phyloP scores from a whole-genome alignment of 2,113 vertebrate genomes.

The Regulus satrapa region DNA sequence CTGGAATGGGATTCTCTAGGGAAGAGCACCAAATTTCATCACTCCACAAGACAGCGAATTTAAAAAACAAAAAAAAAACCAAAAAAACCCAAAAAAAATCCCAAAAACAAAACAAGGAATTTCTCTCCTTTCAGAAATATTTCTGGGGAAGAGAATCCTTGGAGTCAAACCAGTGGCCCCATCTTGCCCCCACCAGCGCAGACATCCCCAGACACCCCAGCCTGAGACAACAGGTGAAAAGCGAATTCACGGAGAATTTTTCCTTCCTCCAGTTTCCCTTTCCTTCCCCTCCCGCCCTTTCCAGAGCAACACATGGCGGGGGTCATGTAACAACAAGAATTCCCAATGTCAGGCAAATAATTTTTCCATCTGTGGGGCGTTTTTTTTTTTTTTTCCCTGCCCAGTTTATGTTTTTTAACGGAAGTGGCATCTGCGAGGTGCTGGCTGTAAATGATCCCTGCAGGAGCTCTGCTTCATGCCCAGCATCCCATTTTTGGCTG shows the following conservation, averaged over 20 bases:
- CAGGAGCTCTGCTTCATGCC: slow-evolving; percentile 17
- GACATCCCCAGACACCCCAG: background rate
- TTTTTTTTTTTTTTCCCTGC: background rate
- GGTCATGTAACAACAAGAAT: slow-evolving; percentile 62
- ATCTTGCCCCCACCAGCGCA: rapidly evolving
- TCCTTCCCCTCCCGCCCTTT: background rate
- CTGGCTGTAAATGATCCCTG: slow-evolving; percentile 56
- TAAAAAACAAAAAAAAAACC: too few species aligned
- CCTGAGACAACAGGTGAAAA: slow-evolving; percentile 57
- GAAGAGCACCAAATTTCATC: background rate
- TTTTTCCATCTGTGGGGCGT: slow-evolving; percentile 63
- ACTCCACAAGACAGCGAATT: background rate
- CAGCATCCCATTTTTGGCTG: slow-evolving; percentile 44
- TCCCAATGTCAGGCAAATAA: slow-evolving; percentile 62
- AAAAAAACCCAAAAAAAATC: rapidly evolving
- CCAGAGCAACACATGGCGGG: slow-evolving; percentile 27
- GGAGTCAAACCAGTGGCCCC: background rate
- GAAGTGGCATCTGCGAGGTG: slow-evolving; percentile 70
- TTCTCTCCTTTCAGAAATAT: background rate
- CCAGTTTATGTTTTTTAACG: slow-evolving; percentile 25
- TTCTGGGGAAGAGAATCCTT: background rate
- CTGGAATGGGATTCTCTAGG: background rate
- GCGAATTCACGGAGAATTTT: background rate
- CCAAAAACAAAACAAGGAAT: too few species aligned
- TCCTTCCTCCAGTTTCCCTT: slow-evolving; percentile 26